A percentile compares a stretch with the other conserved stretches of the same genome.
Evolutionary conservation across 2,797 vertebrate genomes (phyloP).

Genomic region (Coilia nasus): DNA sequence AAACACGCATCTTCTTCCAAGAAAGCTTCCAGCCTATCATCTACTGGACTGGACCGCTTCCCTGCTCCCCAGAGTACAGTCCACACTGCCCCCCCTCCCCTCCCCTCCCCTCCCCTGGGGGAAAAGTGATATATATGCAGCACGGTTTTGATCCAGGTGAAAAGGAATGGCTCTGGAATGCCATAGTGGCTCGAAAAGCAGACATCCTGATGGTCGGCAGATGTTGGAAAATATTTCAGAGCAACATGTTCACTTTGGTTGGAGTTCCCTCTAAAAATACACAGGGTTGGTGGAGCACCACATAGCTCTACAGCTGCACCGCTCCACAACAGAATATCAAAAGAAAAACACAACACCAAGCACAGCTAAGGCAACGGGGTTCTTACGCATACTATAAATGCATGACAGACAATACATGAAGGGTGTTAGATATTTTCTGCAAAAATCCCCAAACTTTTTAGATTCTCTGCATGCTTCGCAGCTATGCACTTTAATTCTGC

Average conservation of each 20-base stretch:
- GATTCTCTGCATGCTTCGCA: background rate
- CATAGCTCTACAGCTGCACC: background rate
- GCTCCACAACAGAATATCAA: background rate
- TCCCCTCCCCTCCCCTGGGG: constrained; percentile 16
- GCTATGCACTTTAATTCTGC: background rate
- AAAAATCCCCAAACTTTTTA: background rate
- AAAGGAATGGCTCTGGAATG: constrained; percentile 82
- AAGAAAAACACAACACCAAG: constrained; percentile 9
- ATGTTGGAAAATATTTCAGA: constrained; percentile 84
- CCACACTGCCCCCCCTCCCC: background rate
- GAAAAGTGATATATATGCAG: constrained; percentile 56
- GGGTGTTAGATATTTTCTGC: background rate
- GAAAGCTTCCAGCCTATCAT: background rate
- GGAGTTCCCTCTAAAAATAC: constrained; percentile 56
- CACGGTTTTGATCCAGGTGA: constrained; percentile 79
- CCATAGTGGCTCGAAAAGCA: constrained; percentile 74
- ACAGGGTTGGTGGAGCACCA: constrained; percentile 5
- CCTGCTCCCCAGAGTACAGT: constrained; percentile 15
- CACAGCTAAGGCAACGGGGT: background rate
- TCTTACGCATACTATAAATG: background rate
- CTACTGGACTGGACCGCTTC: background rate
- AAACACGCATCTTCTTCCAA: background rate
- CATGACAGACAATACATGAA: background rate
- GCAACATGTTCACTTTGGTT: constrained; percentile 77
- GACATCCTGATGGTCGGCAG: constrained; percentile 83